phyloP scores from a whole-genome alignment of 2,888 invertebrate genomes.

The Schizotus pectinicornis region DNA sequence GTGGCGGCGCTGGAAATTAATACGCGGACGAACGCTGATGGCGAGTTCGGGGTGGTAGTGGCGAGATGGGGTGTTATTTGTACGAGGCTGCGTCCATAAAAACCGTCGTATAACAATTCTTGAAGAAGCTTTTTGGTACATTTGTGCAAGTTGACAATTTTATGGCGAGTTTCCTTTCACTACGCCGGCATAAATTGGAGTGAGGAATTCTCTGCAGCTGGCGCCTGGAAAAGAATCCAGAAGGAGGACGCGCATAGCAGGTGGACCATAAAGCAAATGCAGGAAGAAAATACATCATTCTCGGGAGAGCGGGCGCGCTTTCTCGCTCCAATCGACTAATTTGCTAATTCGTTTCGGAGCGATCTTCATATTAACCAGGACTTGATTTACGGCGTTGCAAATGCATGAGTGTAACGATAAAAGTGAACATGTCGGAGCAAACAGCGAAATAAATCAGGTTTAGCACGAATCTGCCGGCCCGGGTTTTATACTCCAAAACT shows the following conservation, averaged over 20 bases:
- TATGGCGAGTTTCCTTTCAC: constrained; percentile 35
- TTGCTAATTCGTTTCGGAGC: constrained; percentile 15
- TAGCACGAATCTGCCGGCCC: constrained; percentile 3
- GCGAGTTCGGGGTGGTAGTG: constrained; percentile 1
- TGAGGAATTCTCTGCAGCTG: constrained; percentile 29
- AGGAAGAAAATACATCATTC: constrained; percentile 9
- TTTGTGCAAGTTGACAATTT: constrained; percentile 39
- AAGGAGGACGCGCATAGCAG: constrained; percentile 23
- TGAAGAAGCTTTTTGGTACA: constrained; percentile 34
- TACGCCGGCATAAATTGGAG: constrained; percentile 28
- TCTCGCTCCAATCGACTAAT: constrained; percentile 13
- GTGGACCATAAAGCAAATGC: constrained; percentile 26
- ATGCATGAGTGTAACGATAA: constrained; percentile 17
- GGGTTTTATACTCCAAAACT: constrained; percentile 22
- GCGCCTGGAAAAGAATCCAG: constrained; percentile 26
- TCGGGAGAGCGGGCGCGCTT: neutral
- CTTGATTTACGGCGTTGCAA: constrained; percentile 22
- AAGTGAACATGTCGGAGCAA: constrained; percentile 26
- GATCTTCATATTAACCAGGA: constrained; percentile 10
- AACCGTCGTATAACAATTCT: constrained; percentile 28
- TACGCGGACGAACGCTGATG: constrained; percentile 13
- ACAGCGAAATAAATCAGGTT: constrained; percentile 24
- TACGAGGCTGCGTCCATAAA: constrained; percentile 6
- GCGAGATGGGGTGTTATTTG: neutral
- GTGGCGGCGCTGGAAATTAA: constrained; percentile 11